phyloP scores from a whole-genome alignment of 2,113 vertebrate species.

The Athene noctua region DNA sequence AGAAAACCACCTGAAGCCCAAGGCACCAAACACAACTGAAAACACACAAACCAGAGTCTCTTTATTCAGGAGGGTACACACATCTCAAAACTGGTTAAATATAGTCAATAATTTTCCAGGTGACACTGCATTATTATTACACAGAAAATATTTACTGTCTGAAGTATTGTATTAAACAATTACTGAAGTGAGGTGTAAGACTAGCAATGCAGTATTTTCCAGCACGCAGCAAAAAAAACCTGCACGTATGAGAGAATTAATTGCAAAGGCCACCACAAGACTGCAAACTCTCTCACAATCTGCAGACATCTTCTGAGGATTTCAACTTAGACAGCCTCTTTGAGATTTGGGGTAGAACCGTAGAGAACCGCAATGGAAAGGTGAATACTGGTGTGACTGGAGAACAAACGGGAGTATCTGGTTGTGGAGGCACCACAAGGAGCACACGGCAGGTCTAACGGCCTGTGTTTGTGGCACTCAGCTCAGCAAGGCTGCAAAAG shows the following conservation, averaged over 20 bases:
- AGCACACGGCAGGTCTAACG: not conserved
- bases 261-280: not conserved
- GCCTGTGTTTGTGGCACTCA: rapidly evolving
- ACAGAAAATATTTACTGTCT: not conserved
- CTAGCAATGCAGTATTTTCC: not conserved
- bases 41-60: not conserved
- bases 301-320: not conserved
- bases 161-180: not conserved
- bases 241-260: not conserved
- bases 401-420: not conserved
- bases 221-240: not conserved
- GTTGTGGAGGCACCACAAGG: not conserved
- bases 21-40: not conserved
- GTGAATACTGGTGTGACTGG: not conserved
- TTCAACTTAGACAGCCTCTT: not conserved
- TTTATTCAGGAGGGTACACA: not conserved
- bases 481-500: not conserved
- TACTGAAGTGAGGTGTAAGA: not conserved
- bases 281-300: not conserved
- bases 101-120: not conserved
- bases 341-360: not conserved
- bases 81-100: not conserved
- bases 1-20: not conserved
- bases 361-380: not conserved
- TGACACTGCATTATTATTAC: not conserved